Percentiles rank a stretch among this genome's conserved stretches.
Conservation (phyloP, 30 jellyfish, hydroid and myxozoan species). For the Pelagia noctiluca region DNA sequence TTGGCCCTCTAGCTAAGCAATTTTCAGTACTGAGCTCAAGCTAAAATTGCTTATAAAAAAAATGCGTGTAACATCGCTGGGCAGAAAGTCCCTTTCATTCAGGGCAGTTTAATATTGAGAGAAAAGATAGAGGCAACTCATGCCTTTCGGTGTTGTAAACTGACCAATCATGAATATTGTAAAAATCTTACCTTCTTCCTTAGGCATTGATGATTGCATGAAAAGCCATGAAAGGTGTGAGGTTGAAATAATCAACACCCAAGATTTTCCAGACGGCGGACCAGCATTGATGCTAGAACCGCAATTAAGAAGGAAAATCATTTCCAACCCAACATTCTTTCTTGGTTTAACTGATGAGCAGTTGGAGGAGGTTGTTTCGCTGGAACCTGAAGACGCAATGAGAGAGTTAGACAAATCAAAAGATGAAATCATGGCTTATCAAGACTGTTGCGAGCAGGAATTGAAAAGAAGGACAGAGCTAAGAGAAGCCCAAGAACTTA, state of each 20-base stretch:
- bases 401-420: conserved; percentile 20
- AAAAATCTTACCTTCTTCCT: background rate
- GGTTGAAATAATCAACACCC: conserved; percentile 28
- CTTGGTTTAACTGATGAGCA: conserved; percentile 36
- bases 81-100: too few species aligned
- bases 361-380: conserved; percentile 35
- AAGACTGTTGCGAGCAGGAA: conserved; percentile 65
- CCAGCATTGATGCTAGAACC: conserved; percentile 1
- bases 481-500: conserved; percentile 59
- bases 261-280: conserved; percentile 62
- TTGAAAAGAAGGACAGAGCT: conserved; percentile 45
- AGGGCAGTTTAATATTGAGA: too few species aligned
- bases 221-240: conserved; percentile 47
- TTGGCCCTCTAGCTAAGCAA: too few species aligned
- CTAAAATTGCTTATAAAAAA: too few species aligned
- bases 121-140: too few species aligned
- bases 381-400: conserved; percentile 30
- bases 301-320: conserved; percentile 16
- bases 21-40: too few species aligned
- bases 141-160: too few species aligned
- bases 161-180: too few species aligned
- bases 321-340: conserved; percentile 56
- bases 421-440: conserved; percentile 38
- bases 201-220: background rate
- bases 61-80: too few species aligned